A percentile compares a stretch with the other conserved stretches of the same genome.
Evolutionary conservation across 2,113 vertebrate species (phyloP).

Genomic region (Oreocharis arfaki): DNA sequence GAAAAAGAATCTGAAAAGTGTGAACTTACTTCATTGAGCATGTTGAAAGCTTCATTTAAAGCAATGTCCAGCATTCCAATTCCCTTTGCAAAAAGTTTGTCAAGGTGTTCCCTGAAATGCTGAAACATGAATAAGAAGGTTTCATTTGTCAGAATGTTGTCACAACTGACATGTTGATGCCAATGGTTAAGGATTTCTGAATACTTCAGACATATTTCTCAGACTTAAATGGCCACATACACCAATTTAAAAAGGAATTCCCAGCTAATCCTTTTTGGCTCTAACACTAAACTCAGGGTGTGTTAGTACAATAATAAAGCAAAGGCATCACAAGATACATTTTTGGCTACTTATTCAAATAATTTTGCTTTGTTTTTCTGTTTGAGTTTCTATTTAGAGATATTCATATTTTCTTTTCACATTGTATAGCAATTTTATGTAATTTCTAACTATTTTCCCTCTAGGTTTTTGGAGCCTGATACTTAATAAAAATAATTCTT

Average conservation of each 20-base stretch:
- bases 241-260: not conserved
- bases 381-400: not conserved
- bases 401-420: not conserved
- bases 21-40: conserved; percentile 88
- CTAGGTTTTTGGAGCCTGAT: not conserved
- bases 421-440: not conserved
- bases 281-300: not conserved
- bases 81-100: conserved; percentile 93
- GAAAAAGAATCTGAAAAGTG: not conserved
- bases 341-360: not conserved
- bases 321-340: not conserved
- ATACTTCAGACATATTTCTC: not conserved
- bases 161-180: not conserved
- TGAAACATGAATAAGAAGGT: conserved; percentile 56
- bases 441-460: not conserved
- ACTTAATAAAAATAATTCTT: not conserved
- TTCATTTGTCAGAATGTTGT: not conserved
- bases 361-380: not conserved
- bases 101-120: conserved; percentile 94
- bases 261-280: not conserved
- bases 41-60: conserved; percentile 92
- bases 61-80: conserved; percentile 96
- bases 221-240: not conserved
- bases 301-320: not conserved
- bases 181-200: not conserved